Evolutionary conservation across 2,113 vertebrate genomes (phyloP).

Genomic region (Hippocampus barbouri): DNA sequence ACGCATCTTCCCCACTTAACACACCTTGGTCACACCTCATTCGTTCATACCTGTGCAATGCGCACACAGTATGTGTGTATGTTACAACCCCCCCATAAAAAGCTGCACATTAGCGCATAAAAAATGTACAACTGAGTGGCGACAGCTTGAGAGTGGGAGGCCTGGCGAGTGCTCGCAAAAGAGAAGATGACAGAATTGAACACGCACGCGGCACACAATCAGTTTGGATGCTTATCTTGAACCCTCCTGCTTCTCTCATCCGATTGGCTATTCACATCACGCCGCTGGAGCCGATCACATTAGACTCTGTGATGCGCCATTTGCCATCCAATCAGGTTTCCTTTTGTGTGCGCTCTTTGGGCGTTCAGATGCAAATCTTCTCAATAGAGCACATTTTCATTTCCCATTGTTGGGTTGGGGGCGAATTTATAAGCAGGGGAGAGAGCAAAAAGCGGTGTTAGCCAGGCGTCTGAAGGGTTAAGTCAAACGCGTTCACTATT

Average conservation of each 20-base stretch:
- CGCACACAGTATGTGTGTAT: neutral
- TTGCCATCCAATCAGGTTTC: constrained; percentile 68
- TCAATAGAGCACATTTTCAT: constrained; percentile 69
- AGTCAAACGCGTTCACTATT: constrained; percentile 16
- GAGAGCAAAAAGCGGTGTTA: constrained; percentile 27
- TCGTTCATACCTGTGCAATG: constrained; percentile 13
- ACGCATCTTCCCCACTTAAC: constrained; percentile 53
- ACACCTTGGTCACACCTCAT: constrained; percentile 46
- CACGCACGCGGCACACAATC: constrained; percentile 9
- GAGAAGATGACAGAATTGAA: constrained; percentile 9
- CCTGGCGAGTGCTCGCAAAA: neutral
- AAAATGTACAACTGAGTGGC: constrained; percentile 12
- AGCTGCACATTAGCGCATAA: constrained; percentile 7
- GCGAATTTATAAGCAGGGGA: constrained; percentile 46
- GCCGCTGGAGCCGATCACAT: constrained; percentile 57
- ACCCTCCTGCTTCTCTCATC: constrained; percentile 49
- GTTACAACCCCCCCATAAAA: neutral
- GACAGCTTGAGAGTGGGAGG: constrained; percentile 39
- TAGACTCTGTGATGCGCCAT: constrained; percentile 62
- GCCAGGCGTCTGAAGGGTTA: constrained; percentile 11
- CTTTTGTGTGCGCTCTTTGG: constrained; percentile 56
- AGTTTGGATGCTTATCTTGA: constrained; percentile 51
- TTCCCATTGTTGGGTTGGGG: constrained; percentile 54
- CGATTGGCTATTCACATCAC: constrained; percentile 70
- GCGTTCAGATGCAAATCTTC: constrained; percentile 71